Base-by-base conservation (phyloP, 2,888 invertebrate species). In the Hipparchia sbordonii region DNA sequence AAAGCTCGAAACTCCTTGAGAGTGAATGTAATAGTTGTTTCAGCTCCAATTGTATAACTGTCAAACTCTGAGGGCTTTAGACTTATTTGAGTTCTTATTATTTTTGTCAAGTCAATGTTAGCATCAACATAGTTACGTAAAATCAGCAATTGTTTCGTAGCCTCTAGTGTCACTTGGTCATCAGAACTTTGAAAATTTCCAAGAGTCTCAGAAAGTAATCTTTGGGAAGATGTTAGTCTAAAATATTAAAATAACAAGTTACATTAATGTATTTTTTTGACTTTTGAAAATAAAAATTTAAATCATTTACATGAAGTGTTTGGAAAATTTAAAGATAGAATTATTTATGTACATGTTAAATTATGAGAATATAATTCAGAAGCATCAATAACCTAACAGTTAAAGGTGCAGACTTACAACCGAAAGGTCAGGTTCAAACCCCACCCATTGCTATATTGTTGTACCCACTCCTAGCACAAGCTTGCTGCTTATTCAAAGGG, bases 1-100 rank as follows among this genome's bases (percentile, higher is more conserved):
- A 98, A 94, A 1, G 98, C 97, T 84, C 96, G 93, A 72, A 98
- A 95, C 84, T 98, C 98, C 87, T 97, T 97, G 69, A 98, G 89
- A 76, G 97, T 97, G 88, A 98, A 98, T 77, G 98, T 98, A 51
- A 98, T 95, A 39, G 95, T 94, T 0, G 96, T 95, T 79, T 96
- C 96, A 70, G 94, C 87, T 1, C 90, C 94, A 79, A 97, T 95
- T 72, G 87, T 88, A 82, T 96, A 97, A 68, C 93, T 92, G 74
- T 95, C 95, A 94, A 98, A 98, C 87, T 97, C 97, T 62, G 95
- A 94, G 3, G 95, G 92, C 77, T 95, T 96, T 51, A 98, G 89
- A 71, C 94, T 95, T 39, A 98, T 91, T 85, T 98, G 97, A 1
- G 98, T 97, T 77, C 97, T 94, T 84, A 97, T 96, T 72, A 96